phyloP scores from a whole-genome alignment of 2,113 vertebrate genomes.

The Mesembrinibis cayennensis region DNA sequence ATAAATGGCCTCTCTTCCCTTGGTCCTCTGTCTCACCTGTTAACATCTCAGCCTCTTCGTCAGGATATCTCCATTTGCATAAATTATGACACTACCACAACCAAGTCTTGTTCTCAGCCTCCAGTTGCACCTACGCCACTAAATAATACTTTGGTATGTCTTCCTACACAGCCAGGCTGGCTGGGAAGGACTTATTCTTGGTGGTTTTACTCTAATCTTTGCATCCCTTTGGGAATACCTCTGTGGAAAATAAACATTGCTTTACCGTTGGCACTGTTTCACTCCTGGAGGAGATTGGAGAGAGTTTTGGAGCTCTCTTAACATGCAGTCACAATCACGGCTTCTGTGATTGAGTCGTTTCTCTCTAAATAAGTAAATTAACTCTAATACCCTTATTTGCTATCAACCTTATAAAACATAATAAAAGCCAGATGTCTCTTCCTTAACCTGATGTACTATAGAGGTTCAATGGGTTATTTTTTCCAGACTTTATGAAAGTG shows the following conservation, averaged over 20 bases:
- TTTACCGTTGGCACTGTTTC: background rate
- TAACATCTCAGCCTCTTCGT: background rate
- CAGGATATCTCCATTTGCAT: background rate
- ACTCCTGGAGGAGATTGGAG: conserved; percentile 64
- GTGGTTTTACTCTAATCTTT: background rate
- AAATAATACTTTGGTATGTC: background rate
- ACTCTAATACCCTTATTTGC: conserved; percentile 93
- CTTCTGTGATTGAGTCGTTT: conserved; percentile 84
- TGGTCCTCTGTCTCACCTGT: background rate
- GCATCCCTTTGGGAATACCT: background rate
- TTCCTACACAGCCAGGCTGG: background rate
- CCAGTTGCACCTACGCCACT: background rate
- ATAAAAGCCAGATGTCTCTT: conserved; percentile 89
- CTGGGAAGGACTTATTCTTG: background rate
- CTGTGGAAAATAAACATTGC: background rate
- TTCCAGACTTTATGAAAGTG: conserved; percentile 11
- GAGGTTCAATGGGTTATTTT: conserved; percentile 17
- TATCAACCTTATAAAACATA: conserved; percentile 84
- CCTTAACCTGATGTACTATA: conserved; percentile 47
- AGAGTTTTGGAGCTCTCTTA: conserved; percentile 70
- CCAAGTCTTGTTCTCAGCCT: background rate
- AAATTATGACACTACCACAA: background rate
- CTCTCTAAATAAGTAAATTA: conserved; percentile 92
- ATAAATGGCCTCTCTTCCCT: background rate
- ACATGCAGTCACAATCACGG: conserved; percentile 83